A percentile compares a stretch with the other conserved stretches of the same genome.
phyloP scores from a whole-genome alignment of 2,797 vertebrate species.

The Poeciliopsis infans region DNA sequence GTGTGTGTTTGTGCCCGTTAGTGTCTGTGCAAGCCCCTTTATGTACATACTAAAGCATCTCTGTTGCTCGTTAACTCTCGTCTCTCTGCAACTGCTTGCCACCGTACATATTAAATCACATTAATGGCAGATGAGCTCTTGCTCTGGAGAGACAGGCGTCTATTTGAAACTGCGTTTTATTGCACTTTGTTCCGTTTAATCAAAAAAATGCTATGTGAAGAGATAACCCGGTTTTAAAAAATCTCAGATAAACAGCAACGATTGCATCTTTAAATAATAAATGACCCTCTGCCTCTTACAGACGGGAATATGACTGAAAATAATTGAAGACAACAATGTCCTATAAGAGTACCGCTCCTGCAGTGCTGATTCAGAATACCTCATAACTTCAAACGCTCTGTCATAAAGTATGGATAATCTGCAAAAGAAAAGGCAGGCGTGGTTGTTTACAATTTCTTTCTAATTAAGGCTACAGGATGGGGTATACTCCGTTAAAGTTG shows the following conservation, averaged over 20 bases:
- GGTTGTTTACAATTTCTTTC: constrained; percentile 83
- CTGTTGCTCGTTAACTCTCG: constrained; percentile 79
- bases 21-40: constrained; percentile 70
- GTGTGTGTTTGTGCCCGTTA: constrained; percentile 40
- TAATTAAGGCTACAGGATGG: constrained; percentile 82
- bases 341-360: constrained; percentile 80
- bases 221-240: constrained; percentile 82
- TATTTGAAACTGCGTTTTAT: constrained; percentile 81
- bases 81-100: constrained; percentile 73
- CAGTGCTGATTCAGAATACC: constrained; percentile 83
- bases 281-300: constrained; percentile 83
- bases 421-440: constrained; percentile 74
- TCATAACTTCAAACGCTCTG: constrained; percentile 84
- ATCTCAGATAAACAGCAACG: constrained; percentile 83
- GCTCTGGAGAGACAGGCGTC: constrained; percentile 72
- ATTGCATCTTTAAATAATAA: constrained; percentile 88
- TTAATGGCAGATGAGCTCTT: constrained; percentile 75
- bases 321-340: constrained; percentile 89
- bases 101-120: constrained; percentile 80
- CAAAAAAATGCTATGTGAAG: constrained; percentile 72
- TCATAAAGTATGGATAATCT: constrained; percentile 87
- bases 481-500: constrained; percentile 80
- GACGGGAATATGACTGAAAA: constrained; percentile 82
- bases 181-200: constrained; percentile 86
- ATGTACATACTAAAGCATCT: constrained; percentile 79